phyloP scores from a whole-genome alignment of 1,140 invertebrate species.

The Lepidurus arcticus region DNA sequence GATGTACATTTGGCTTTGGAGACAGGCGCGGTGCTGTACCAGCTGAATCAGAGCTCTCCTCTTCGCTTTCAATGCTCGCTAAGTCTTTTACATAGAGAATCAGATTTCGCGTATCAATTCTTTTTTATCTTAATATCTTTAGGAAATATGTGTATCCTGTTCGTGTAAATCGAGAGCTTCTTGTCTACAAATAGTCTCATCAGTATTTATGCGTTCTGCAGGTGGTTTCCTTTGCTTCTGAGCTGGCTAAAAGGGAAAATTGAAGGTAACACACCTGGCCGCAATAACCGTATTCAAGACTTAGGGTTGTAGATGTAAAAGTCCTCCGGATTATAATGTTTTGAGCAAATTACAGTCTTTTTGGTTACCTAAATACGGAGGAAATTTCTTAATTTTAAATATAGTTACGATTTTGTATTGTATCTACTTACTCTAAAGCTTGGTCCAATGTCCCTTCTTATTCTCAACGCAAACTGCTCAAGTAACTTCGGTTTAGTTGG shows the following conservation, averaged over 20 bases:
- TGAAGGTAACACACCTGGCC: neutral
- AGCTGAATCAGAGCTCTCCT: neutral
- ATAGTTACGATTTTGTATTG: no score
- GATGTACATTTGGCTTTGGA: neutral
- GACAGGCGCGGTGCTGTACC: neutral
- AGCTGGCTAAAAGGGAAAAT: neutral
- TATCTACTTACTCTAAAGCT: no score
- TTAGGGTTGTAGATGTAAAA: neutral
- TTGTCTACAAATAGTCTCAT: neutral
- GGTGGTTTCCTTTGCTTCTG: neutral
- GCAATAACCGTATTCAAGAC: neutral
- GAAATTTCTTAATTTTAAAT: no score
- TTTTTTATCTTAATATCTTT: neutral
- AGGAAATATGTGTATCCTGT: neutral
- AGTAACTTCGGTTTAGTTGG: no score
- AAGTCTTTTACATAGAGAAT: neutral
- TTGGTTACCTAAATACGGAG: no score
- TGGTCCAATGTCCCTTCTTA: no score
- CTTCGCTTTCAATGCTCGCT: neutral
- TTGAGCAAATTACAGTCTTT: no score
- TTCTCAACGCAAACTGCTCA: no score
- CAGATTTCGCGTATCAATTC: neutral
- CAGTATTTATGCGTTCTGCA: neutral
- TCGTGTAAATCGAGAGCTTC: neutral
- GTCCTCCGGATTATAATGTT: neutral